These are phyloP conservation scores for Erythrolamprus reginae DNA, from an alignment of 2,113 vertebrate species.

Conservation along the genomic window DNA sequence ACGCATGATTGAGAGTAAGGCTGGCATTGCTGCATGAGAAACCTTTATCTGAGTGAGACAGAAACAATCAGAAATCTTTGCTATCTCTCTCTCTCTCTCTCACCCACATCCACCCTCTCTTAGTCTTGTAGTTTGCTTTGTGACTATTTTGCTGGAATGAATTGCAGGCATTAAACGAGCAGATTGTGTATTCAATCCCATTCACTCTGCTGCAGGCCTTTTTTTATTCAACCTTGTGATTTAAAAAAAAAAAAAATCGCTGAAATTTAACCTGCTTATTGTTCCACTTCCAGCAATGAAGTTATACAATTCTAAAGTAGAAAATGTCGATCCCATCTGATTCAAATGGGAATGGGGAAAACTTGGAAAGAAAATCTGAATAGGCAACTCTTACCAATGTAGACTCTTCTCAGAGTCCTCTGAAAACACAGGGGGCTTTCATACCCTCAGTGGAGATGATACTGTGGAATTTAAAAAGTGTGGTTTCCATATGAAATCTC, in stretches of 20 bases:
- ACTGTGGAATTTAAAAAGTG: not conserved
- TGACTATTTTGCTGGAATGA: not conserved
- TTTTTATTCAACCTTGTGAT: not conserved
- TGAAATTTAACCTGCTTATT: no score
- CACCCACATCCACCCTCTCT: no score
- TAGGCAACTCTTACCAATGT: not conserved
- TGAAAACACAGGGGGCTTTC: no score
- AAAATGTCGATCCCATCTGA: not conserved
- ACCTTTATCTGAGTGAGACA: not conserved
- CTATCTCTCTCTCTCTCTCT: not conserved
- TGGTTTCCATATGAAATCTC: not conserved
- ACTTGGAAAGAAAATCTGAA: not conserved
- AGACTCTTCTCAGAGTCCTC: not conserved
- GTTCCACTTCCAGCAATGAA: not conserved
- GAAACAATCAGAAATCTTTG: not conserved
- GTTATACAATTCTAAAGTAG: not conserved
- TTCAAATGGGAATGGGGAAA: not conserved
- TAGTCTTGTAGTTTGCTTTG: not conserved
- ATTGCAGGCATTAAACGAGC: not conserved
- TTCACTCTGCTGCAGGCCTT: not conserved
- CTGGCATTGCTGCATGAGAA: not conserved
- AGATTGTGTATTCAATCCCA: not conserved
- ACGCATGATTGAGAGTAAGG: not conserved
- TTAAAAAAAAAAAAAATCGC: no score
- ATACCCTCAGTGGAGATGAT: not conserved